These are phyloP conservation scores for Drosophila athabasca DNA, from an alignment of 1,140 invertebrate genomes.

Conservation along the genomic window DNA sequence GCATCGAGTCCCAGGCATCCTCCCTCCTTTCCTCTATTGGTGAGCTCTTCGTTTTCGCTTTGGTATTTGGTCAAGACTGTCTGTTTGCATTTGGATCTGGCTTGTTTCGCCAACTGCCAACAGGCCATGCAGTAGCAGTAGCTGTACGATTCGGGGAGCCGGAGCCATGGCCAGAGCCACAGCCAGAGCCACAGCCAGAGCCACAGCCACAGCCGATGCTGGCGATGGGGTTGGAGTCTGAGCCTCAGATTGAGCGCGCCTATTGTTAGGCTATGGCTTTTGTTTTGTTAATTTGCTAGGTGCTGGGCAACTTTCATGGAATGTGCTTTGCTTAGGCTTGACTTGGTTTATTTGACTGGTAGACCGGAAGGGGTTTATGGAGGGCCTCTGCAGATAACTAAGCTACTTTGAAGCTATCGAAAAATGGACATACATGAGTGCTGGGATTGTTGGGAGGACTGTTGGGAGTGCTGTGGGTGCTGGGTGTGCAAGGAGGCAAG, in stretches of 20 bases:
- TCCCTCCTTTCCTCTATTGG: slow-evolving; percentile 9
- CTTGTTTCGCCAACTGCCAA: slow-evolving; percentile 54
- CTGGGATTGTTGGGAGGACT: too few species aligned
- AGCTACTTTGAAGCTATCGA: slow-evolving; percentile 69
- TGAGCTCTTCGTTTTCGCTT: slow-evolving; percentile 68
- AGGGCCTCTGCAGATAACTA: slow-evolving; percentile 45
- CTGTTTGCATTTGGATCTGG: slow-evolving; percentile 52
- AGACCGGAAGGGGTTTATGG: slow-evolving; percentile 1
- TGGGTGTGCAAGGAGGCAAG: too few species aligned
- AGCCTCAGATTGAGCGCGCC: slow-evolving; percentile 11
- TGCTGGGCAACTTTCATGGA: slow-evolving; percentile 43
- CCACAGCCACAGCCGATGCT: slow-evolving; percentile 21
- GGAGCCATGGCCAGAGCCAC: not conserved
- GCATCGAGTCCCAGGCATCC: slow-evolving; percentile 46
- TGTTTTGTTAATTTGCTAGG: slow-evolving; percentile 75
- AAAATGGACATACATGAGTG: slow-evolving; percentile 46
- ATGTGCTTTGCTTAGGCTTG: slow-evolving; percentile 55
- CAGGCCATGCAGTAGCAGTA: slow-evolving; percentile 19
- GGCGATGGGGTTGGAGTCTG: too few species aligned
- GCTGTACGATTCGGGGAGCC: too few species aligned
- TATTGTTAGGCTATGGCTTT: slow-evolving; percentile 69
- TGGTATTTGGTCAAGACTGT: slow-evolving; percentile 75
- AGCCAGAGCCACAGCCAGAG: slow-evolving; percentile 6
- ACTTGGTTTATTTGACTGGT: slow-evolving; percentile 52
- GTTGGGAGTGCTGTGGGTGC: not conserved